These are phyloP conservation scores for Ambastaia sidthimunki DNA, from an alignment of 2,797 vertebrate species.

Conservation along the genomic window DNA sequence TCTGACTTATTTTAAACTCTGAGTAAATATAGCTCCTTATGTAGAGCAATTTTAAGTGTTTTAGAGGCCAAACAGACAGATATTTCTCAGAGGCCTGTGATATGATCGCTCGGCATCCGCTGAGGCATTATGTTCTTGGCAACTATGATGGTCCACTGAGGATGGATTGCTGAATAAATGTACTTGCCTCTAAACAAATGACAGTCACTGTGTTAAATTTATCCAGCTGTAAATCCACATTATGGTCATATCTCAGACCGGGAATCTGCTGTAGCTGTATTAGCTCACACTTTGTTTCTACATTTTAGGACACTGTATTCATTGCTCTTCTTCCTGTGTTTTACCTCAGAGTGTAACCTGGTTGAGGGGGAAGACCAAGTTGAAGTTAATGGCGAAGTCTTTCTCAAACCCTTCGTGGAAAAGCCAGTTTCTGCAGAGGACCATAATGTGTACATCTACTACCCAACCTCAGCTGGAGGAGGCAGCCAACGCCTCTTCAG, in stretches of 20 bases:
- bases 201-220: slow-evolving; percentile 36
- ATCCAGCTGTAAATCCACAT: background rate
- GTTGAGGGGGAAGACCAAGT: slow-evolving; percentile 98
- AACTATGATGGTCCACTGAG: slow-evolving; percentile 21
- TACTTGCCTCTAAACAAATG: slow-evolving; percentile 29
- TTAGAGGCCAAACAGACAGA: slow-evolving; percentile 30
- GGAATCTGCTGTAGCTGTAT: background rate
- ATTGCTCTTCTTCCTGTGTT: background rate
- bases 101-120: slow-evolving; percentile 50
- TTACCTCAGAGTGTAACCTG: slow-evolving; percentile 87
- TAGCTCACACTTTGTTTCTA: slow-evolving; percentile 9
- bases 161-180: slow-evolving; percentile 39
- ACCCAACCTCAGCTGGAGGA: slow-evolving; percentile 94
- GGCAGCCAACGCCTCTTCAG: slow-evolving; percentile 98
- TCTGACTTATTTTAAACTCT: slow-evolving; percentile 61
- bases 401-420: slow-evolving; percentile 98
- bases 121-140: slow-evolving; percentile 41
- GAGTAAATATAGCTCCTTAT: slow-evolving; percentile 67
- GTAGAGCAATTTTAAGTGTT: slow-evolving; percentile 59
- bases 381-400: slow-evolving; percentile 95
- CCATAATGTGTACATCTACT: slow-evolving; percentile 99
- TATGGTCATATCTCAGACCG: background rate
- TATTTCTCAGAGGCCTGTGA: slow-evolving; percentile 51
- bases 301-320: background rate
- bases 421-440: slow-evolving; percentile 98